Conservation (phyloP, 2,888 invertebrate species). For the Zygogramma bicolorata region DNA sequence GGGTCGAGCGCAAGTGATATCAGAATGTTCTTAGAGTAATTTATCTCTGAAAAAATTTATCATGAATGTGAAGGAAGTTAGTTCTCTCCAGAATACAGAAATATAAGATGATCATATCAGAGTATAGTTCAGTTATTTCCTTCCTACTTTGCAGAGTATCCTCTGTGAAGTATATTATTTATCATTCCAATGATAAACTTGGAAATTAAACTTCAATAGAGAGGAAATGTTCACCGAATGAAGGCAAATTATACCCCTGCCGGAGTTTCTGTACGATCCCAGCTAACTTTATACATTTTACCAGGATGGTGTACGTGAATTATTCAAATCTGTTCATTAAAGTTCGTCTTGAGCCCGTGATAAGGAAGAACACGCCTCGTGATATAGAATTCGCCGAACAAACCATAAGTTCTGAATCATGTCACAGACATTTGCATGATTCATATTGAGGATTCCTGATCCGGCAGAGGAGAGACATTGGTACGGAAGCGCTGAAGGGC, state of each 20-base stretch:
- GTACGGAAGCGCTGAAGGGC: too few species aligned
- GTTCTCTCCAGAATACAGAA: too few species aligned
- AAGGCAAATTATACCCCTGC: neutral
- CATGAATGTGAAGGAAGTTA: too few species aligned
- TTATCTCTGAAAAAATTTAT: too few species aligned
- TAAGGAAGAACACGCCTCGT: conserved; percentile 17
- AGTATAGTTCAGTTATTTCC: too few species aligned
- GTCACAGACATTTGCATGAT: conserved; percentile 25
- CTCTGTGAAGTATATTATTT: too few species aligned
- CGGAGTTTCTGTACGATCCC: neutral
- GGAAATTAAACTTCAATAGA: too few species aligned
- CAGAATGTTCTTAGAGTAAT: too few species aligned
- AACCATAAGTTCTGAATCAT: conserved; percentile 28
- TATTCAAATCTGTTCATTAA: conserved; percentile 36
- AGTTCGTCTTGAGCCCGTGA: conserved; percentile 23
- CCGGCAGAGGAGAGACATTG: neutral
- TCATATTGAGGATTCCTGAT: neutral
- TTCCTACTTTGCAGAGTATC: too few species aligned
- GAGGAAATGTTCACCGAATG: neutral
- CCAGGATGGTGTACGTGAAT: conserved; percentile 14
- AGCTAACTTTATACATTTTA: conserved; percentile 16
- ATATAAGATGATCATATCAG: too few species aligned
- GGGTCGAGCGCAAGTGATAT: too few species aligned
- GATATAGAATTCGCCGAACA: conserved; percentile 13
- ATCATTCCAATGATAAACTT: too few species aligned